Evolutionary conservation across 1,140 invertebrate genomes (phyloP).

Genomic region (Mycetomoellerius zeteki): DNA sequence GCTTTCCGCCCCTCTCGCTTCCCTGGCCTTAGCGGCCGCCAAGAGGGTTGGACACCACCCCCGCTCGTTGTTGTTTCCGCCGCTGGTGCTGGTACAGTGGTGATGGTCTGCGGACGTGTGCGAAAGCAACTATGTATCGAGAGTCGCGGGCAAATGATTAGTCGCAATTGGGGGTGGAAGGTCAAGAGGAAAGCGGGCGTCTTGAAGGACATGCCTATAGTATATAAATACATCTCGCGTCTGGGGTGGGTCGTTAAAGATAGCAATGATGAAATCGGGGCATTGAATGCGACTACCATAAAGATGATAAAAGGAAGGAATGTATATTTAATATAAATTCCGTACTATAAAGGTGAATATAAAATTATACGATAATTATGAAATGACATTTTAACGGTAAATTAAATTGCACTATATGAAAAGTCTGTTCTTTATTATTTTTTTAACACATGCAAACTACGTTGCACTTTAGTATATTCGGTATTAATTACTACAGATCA

Average conservation of each 20-base stretch:
- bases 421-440: not conserved
- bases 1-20: conserved; percentile 34
- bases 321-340: not conserved
- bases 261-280: conserved; percentile 34
- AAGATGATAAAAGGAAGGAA: not conserved
- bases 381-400: not conserved
- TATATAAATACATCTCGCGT: conserved; percentile 37
- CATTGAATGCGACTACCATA: not conserved
- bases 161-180: conserved; percentile 40
- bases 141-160: conserved; percentile 39
- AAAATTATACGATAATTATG: not conserved
- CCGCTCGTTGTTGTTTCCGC: conserved; percentile 62
- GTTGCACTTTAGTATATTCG: not conserved
- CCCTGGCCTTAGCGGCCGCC: conserved; percentile 41
- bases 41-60: conserved; percentile 60
- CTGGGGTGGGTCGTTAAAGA: not conserved
- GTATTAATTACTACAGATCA: not conserved
- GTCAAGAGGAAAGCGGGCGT: conserved; percentile 31
- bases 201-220: conserved; percentile 33
- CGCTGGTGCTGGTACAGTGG: conserved; percentile 3
- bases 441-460: not conserved
- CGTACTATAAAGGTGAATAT: not conserved
- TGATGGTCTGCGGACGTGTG: conserved; percentile 27
- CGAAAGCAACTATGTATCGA: conserved; percentile 32
- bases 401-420: not conserved